phyloP scores from a whole-genome alignment of 2,797 vertebrate genomes.

The Glyptemys insculpta region DNA sequence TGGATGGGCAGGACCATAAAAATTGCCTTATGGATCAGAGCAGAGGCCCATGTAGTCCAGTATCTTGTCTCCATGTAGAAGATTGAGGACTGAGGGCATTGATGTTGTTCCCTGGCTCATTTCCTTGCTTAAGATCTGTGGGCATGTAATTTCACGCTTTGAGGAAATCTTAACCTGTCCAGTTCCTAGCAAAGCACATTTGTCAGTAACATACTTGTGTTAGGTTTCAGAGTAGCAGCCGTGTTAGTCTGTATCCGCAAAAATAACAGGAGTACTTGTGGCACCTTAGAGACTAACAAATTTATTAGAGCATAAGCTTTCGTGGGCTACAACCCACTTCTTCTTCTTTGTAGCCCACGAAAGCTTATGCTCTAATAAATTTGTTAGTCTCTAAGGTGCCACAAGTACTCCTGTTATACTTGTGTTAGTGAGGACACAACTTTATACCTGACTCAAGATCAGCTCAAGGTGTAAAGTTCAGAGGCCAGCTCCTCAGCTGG shows the following conservation, averaged over 20 bases:
- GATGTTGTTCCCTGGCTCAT: neutral
- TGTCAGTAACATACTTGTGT: neutral
- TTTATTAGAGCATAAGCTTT: no score
- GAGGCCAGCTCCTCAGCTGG: neutral
- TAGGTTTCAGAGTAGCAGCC: no score
- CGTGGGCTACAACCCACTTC: no score
- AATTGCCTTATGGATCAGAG: neutral
- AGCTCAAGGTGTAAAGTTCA: neutral
- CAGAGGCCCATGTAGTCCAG: fast-evolving
- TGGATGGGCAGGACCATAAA: neutral
- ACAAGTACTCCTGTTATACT: no score
- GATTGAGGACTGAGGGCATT: neutral
- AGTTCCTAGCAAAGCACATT: neutral
- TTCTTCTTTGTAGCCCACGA: no score
- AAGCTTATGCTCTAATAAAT: no score
- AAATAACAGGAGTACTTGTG: no score
- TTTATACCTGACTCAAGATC: neutral
- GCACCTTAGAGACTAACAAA: no score
- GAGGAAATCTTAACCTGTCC: neutral
- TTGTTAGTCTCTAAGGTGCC: no score
- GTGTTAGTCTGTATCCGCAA: no score
- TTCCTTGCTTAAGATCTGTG: neutral
- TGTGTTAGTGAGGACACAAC: neutral
- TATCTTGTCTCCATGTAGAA: neutral
- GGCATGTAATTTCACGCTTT: neutral